A percentile compares a stretch with the other conserved stretches of the same genome.
Evolutionary conservation across 2,113 vertebrate species (phyloP).

Genomic region (Tringa solitaria): DNA sequence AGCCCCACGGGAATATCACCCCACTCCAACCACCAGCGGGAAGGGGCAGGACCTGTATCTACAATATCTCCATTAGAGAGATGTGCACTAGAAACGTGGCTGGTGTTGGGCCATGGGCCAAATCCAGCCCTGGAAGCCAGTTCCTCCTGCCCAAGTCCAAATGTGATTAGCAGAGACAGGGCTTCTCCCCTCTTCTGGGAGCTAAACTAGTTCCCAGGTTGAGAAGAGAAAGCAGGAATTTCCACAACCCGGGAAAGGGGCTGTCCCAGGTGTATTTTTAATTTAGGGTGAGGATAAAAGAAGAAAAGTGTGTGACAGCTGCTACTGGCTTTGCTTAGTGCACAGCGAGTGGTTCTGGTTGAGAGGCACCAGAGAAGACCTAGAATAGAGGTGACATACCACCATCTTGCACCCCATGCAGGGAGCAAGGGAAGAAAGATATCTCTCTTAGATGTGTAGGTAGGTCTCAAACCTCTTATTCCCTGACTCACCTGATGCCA

Average conservation of each 20-base stretch:
- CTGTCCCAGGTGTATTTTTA: background rate
- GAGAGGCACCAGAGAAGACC: background rate
- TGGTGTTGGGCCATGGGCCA: background rate
- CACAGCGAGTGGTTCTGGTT: background rate
- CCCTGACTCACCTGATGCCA: background rate
- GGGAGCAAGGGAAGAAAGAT: background rate
- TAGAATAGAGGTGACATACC: background rate
- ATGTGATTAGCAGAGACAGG: background rate
- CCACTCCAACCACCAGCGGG: background rate
- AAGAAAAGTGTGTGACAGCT: background rate
- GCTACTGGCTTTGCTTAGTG: background rate
- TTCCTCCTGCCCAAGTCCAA: background rate
- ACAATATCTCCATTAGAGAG: background rate
- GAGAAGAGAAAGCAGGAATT: background rate
- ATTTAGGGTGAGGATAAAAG: background rate
- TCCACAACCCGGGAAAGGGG: background rate
- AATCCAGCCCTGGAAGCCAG: background rate
- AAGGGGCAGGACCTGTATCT: background rate
- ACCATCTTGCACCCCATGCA: background rate
- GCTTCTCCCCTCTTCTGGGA: background rate
- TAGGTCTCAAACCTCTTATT: background rate
- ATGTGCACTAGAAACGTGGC: background rate
- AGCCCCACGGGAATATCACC: background rate
- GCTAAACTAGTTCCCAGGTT: background rate
- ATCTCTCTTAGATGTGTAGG: background rate